Evolutionary conservation across 2,113 vertebrate species (phyloP).

Genomic region (Canis aureus): DNA sequence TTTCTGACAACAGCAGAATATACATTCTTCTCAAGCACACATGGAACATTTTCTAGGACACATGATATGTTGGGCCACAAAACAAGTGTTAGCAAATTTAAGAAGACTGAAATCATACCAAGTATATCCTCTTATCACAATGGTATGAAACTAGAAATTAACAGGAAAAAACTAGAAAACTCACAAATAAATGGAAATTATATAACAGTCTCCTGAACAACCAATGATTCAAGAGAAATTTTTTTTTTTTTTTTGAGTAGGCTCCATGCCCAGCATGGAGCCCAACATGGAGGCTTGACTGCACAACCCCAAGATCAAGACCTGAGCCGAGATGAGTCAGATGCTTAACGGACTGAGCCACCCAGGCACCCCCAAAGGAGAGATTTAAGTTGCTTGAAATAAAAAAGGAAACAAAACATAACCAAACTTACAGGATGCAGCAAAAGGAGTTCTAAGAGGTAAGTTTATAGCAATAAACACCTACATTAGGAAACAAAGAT

Average conservation of each 20-base stretch:
- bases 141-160: constrained; percentile 3
- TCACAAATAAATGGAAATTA: background rate
- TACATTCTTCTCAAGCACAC: background rate
- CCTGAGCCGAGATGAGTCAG: background rate
- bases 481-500: background rate
- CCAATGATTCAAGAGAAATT: background rate
- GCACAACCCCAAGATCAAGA: background rate
- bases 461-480: background rate
- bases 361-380: background rate
- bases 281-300: background rate
- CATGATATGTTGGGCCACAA: background rate
- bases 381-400: background rate
- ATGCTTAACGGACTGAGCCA: background rate
- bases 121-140: background rate
- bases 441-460: background rate
- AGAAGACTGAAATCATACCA: background rate
- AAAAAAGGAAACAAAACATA: background rate
- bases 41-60: background rate
- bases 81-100: background rate
- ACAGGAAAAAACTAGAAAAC: background rate
- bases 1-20: background rate
- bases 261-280: background rate
- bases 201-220: background rate
- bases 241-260: background rate
- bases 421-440: background rate